Conservation (phyloP, 2,113 vertebrate genomes). For the Smithornis capensis region DNA sequence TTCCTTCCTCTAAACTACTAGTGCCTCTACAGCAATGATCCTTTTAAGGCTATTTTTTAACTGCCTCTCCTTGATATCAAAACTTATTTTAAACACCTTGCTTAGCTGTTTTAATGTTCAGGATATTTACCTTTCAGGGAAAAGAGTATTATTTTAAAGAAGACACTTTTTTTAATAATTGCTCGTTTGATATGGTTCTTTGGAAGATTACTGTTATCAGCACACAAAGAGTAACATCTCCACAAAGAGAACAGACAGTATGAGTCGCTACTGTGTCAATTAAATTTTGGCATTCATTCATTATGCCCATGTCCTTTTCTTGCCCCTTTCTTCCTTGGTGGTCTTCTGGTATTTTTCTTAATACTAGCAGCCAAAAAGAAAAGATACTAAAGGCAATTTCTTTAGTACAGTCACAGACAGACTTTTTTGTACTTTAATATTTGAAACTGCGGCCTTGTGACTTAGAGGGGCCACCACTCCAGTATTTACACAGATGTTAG, state of each 20-base stretch:
- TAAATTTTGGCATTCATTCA: conserved; percentile 66
- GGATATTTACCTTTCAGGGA: background rate
- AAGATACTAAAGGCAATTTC: conserved; percentile 54
- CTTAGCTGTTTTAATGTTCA: background rate
- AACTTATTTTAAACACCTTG: background rate
- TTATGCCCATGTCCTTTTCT: conserved; percentile 68
- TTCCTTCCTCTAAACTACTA: background rate
- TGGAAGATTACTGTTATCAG: conserved; percentile 27
- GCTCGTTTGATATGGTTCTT: background rate
- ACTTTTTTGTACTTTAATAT: conserved; percentile 75
- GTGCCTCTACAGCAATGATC: background rate
- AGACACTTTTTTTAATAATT: background rate
- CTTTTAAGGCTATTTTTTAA: background rate
- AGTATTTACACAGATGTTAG: conserved; percentile 85
- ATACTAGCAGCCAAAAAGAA: conserved; percentile 57
- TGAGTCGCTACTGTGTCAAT: conserved; percentile 39
- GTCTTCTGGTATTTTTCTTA: conserved; percentile 73
- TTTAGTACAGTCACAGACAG: conserved; percentile 70
- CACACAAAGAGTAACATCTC: conserved; percentile 16
- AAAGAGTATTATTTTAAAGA: background rate
- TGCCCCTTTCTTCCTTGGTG: conserved; percentile 76
- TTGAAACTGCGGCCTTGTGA: conserved; percentile 71
- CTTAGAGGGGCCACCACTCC: conserved; percentile 62
- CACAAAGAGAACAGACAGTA: conserved; percentile 23
- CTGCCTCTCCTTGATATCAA: background rate